Conservation (phyloP, 1,140 invertebrate genomes). For the Thaumatotibia leucotreta region DNA sequence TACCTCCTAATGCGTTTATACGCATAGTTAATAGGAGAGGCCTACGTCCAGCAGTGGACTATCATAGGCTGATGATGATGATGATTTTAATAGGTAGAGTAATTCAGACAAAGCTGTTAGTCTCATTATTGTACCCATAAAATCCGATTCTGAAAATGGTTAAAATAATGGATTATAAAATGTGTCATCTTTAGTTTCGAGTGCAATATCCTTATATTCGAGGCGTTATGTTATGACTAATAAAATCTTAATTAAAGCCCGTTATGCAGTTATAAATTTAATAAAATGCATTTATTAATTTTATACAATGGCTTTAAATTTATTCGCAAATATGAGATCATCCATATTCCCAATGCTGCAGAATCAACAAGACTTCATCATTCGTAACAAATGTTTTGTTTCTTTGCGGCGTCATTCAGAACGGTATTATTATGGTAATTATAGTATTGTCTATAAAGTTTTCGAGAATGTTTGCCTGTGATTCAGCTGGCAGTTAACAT, state of each 20-base stretch:
- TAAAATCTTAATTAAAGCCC: neutral
- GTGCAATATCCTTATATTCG: neutral
- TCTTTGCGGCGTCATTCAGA: neutral
- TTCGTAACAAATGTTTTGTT: neutral
- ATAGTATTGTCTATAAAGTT: neutral
- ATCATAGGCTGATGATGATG: too few relatives aligned
- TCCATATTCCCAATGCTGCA: neutral
- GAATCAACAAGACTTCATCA: neutral
- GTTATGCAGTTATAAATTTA: neutral
- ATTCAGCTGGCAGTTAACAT: neutral
- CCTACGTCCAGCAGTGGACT: too few relatives aligned
- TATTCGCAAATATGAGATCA: conserved; percentile 1
- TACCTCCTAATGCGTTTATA: too few relatives aligned
- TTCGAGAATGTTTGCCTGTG: neutral
- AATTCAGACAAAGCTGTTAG: too few relatives aligned
- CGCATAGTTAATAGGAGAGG: too few relatives aligned
- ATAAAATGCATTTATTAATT: neutral
- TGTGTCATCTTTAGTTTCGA: neutral
- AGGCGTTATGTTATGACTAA: neutral
- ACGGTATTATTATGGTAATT: conserved; percentile 9
- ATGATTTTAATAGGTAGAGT: too few relatives aligned
- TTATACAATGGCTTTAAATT: neutral
- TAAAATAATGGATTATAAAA: too few relatives aligned
- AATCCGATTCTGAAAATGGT: too few relatives aligned
- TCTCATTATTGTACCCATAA: too few relatives aligned